A percentile compares a stretch with the other conserved stretches of the same genome.
These are phyloP conservation scores for Prietella phreatophila DNA, from an alignment of 2,113 vertebrate genomes.

Conservation along the genomic window DNA sequence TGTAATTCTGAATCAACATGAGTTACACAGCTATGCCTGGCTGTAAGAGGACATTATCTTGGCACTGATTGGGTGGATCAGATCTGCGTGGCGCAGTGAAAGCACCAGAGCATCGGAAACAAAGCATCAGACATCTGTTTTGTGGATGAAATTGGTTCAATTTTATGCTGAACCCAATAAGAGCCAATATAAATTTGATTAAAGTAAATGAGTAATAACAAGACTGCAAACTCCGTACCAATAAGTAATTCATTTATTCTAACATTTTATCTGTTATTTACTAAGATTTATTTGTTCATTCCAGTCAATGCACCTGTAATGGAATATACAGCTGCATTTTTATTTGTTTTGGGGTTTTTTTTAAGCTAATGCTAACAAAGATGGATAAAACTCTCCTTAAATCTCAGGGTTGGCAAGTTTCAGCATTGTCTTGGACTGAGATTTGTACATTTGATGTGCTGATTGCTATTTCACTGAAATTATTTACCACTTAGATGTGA, in stretches of 20 bases:
- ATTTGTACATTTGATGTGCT: background rate
- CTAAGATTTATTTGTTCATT: background rate
- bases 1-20: background rate
- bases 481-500: background rate
- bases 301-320: background rate
- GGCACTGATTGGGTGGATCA: background rate
- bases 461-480: background rate
- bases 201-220: background rate
- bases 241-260: background rate
- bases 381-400: background rate
- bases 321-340: background rate
- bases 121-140: background rate
- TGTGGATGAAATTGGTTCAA: background rate
- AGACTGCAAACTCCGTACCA: background rate
- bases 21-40: background rate
- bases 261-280: background rate
- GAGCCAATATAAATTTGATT: background rate
- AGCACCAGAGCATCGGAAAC: background rate
- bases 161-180: background rate
- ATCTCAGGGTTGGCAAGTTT: background rate
- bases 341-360: background rate
- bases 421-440: background rate
- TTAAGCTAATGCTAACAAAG: background rate
- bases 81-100: background rate
- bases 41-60: background rate